A percentile compares a stretch with the other conserved stretches of the same genome.
phyloP scores from a whole-genome alignment of 2,888 invertebrate species.

The Tenthredo mesomela region DNA sequence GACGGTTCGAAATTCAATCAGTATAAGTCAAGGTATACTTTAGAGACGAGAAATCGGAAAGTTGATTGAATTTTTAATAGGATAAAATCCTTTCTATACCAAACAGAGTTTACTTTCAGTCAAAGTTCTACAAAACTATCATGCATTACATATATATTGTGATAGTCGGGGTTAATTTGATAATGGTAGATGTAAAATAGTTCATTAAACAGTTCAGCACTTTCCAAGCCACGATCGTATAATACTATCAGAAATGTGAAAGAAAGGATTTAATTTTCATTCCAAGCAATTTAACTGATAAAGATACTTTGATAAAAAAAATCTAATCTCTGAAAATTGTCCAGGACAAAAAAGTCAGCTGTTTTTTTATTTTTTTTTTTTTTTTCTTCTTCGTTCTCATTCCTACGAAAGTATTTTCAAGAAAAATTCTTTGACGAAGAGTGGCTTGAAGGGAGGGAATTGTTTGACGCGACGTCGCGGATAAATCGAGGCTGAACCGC shows the following conservation, averaged over 20 bases:
- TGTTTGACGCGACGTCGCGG: conserved; percentile 7
- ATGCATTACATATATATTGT: not conserved
- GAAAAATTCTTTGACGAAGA: not conserved
- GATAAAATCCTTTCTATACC: not conserved
- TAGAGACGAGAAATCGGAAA: not conserved
- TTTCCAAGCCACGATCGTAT: not conserved
- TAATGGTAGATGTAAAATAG: not conserved
- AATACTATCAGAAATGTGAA: not conserved
- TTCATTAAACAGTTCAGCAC: not conserved
- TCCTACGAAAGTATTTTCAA: not conserved
- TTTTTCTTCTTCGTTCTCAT: not conserved
- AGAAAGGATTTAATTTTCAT: not conserved
- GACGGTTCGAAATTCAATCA: not conserved
- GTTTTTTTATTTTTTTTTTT: not conserved
- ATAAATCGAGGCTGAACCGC: conserved; percentile 29
- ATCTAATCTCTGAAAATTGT: not conserved
- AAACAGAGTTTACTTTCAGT: not conserved
- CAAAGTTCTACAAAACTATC: not conserved
- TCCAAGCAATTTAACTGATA: not conserved
- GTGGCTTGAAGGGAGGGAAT: not conserved
- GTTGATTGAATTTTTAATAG: not conserved
- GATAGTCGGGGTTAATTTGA: not conserved
- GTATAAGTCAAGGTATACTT: not conserved
- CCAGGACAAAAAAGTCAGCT: not conserved
- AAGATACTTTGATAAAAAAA: not conserved